These are phyloP conservation scores for Lochmaea capreae DNA, from an alignment of 2,888 invertebrate species.

Conservation along the genomic window DNA sequence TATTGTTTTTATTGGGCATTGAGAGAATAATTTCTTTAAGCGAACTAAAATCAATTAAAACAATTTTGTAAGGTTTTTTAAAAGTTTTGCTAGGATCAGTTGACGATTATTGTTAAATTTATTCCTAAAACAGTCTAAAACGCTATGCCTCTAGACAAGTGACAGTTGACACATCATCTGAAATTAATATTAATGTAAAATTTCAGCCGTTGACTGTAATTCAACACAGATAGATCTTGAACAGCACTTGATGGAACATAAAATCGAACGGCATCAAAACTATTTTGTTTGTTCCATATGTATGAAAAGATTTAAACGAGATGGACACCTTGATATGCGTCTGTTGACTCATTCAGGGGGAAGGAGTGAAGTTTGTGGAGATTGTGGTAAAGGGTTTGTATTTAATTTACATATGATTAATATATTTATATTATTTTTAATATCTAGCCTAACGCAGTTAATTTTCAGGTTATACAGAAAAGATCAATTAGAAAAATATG, in stretches of 20 bases:
- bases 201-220: background rate
- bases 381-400: slow-evolving; percentile 11
- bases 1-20: too few species aligned
- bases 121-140: too few species aligned
- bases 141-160: too few species aligned
- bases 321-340: background rate
- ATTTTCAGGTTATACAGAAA: background rate
- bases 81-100: too few species aligned
- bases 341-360: background rate
- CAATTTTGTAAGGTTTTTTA: too few species aligned
- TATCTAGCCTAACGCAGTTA: too few species aligned
- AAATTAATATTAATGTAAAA: background rate
- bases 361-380: background rate
- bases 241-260: slow-evolving; percentile 11
- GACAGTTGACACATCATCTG: too few species aligned
- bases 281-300: slow-evolving; percentile 9
- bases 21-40: too few species aligned
- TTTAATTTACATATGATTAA: background rate
- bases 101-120: too few species aligned
- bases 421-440: background rate
- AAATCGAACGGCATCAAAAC: background rate
- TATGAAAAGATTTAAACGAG: slow-evolving; percentile 7
- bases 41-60: too few species aligned
- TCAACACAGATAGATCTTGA: slow-evolving; percentile 9
- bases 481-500: background rate